phyloP scores from a whole-genome alignment of 2,888 invertebrate species.

The Temnothorax unifasciatus region DNA sequence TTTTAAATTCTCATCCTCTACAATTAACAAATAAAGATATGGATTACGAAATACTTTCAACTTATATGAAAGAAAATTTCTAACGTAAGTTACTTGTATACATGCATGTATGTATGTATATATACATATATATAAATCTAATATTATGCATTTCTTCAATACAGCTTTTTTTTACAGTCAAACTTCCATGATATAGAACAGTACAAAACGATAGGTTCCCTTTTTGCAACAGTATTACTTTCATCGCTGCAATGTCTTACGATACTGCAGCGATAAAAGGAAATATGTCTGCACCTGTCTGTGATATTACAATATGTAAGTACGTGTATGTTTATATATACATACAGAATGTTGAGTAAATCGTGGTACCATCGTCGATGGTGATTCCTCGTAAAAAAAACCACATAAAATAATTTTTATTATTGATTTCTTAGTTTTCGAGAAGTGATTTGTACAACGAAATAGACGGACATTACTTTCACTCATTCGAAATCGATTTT shows the following conservation, averaged over 20 bases:
- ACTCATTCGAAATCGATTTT: constrained; percentile 3
- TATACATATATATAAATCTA: constrained; percentile 49
- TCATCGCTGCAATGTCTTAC: constrained; percentile 46
- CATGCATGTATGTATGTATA: constrained; percentile 50
- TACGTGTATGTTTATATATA: constrained; percentile 50
- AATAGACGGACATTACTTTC: constrained; percentile 1
- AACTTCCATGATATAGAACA: constrained; percentile 67
- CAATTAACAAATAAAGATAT: constrained; percentile 75
- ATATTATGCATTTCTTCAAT: constrained; percentile 62
- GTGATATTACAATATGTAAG: constrained; percentile 69
- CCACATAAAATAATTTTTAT: not conserved
- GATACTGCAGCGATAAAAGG: constrained; percentile 60
- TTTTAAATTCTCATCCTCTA: constrained; percentile 52
- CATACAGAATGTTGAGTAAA: constrained; percentile 25
- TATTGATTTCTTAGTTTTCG: not conserved
- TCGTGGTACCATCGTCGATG: not conserved
- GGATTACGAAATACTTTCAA: constrained; percentile 67
- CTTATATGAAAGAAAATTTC: constrained; percentile 68
- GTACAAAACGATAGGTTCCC: constrained; percentile 72
- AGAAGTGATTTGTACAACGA: not conserved
- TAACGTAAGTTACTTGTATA: constrained; percentile 20
- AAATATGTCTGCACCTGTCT: constrained; percentile 59
- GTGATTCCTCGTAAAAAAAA: not conserved
- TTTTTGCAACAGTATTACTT: constrained; percentile 56
- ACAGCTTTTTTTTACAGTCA: constrained; percentile 58